Conservation (phyloP, 2,797 vertebrate species). For the Geotrypetes seraphini region DNA sequence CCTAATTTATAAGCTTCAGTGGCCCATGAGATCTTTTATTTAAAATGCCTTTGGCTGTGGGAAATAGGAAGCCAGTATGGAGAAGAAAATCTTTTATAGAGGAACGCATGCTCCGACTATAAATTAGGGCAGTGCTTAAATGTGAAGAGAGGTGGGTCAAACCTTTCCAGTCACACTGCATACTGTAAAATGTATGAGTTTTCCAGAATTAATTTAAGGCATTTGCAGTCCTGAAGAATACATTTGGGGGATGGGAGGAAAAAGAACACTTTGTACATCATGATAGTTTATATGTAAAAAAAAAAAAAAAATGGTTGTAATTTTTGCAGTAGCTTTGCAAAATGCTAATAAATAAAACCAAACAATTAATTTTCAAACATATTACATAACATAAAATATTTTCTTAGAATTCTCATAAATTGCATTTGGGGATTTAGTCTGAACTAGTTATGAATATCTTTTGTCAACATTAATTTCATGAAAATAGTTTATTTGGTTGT, state of each 20-base stretch:
- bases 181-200: conserved; percentile 18
- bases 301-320: neutral
- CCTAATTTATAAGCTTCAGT: conserved; percentile 51
- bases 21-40: conserved; percentile 36
- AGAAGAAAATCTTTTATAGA: conserved; percentile 42
- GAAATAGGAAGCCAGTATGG: conserved; percentile 52
- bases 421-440: neutral
- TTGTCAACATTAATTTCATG: too few species aligned
- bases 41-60: conserved; percentile 50
- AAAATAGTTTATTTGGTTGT: too few species aligned
- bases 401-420: conserved; percentile 5
- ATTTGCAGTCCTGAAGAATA: conserved; percentile 14
- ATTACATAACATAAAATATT: conserved; percentile 18
- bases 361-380: neutral
- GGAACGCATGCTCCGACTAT: conserved; percentile 38
- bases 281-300: conserved; percentile 16
- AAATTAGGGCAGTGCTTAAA: conserved; percentile 45
- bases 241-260: conserved; percentile 12
- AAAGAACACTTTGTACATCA: conserved; percentile 8
- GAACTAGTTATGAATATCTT: conserved; percentile 5
- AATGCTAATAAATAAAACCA: conserved; percentile 8
- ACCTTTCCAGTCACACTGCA: conserved; percentile 24
- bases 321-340: conserved; percentile 5
- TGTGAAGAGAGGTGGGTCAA: conserved; percentile 33
- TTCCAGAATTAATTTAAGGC: conserved; percentile 28